Conservation (phyloP, 2,888 invertebrate genomes). For the Hirtodrosophila confusa region DNA sequence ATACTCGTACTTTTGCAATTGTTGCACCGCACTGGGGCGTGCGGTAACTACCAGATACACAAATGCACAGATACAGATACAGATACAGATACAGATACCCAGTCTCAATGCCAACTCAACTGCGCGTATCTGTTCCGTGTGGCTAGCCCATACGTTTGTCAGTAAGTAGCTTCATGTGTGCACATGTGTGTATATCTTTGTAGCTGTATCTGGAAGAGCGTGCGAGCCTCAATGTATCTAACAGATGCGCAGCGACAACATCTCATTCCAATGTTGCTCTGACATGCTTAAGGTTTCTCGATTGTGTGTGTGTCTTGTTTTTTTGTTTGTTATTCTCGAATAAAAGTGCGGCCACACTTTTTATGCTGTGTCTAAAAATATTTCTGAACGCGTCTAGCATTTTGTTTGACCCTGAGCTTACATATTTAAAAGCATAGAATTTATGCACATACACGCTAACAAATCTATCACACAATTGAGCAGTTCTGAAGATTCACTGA, state of each 20-base stretch:
- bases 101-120: slow-evolving; percentile 74
- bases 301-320: slow-evolving; percentile 6
- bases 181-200: slow-evolving; percentile 3
- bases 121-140: slow-evolving; percentile 76
- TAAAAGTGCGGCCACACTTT: slow-evolving; percentile 24
- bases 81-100: slow-evolving; percentile 27
- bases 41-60: slow-evolving; percentile 37
- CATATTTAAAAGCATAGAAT: slow-evolving; percentile 3
- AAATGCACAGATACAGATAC: slow-evolving; percentile 23
- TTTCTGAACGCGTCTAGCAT: slow-evolving; percentile 1
- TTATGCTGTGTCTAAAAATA: slow-evolving; percentile 25
- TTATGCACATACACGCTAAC: slow-evolving; percentile 2
- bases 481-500: neutral
- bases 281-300: slow-evolving; percentile 20
- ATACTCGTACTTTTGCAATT: slow-evolving; percentile 65
- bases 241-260: slow-evolving; percentile 50
- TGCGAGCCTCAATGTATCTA: slow-evolving; percentile 47
- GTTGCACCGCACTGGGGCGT: slow-evolving; percentile 61
- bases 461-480: neutral
- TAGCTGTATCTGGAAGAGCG: slow-evolving; percentile 41
- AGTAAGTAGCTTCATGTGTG: slow-evolving; percentile 34
- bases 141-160: slow-evolving; percentile 74
- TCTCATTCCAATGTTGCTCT: slow-evolving; percentile 14
- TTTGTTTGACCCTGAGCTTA: slow-evolving; percentile 37
- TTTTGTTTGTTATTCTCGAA: neutral